Evolutionary conservation across 2,113 vertebrate genomes (phyloP).

Genomic region (Sceloporus tristichus): DNA sequence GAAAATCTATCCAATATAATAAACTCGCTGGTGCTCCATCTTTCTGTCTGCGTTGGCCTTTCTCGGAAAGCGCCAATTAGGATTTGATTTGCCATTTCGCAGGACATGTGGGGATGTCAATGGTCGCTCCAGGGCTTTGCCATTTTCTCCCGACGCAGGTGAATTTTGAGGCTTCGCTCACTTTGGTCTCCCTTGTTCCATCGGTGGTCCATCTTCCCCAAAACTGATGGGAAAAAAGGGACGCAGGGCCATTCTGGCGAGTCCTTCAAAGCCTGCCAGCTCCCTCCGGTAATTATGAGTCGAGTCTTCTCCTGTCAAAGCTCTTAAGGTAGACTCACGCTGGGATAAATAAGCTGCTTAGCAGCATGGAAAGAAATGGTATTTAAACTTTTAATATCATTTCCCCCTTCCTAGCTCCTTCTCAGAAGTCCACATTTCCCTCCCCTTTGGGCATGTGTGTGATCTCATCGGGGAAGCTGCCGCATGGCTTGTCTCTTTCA

Average conservation of each 20-base stretch:
- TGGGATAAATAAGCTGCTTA: constrained; percentile 82
- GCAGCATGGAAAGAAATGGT: constrained; percentile 75
- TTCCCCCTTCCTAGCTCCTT: constrained; percentile 69
- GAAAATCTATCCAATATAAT: background rate
- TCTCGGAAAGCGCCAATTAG: background rate
- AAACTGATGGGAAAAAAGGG: constrained; percentile 36
- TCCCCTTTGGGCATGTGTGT: constrained; percentile 12
- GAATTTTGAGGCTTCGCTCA: constrained; percentile 22
- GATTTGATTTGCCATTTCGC: constrained; percentile 31
- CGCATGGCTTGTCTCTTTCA: constrained; percentile 44
- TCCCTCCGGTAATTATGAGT: constrained; percentile 73
- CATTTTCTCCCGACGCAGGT: constrained; percentile 12
- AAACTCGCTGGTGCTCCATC: background rate
- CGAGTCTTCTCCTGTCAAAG: constrained; percentile 68
- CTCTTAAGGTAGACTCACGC: constrained; percentile 78
- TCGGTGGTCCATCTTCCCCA: constrained; percentile 16
- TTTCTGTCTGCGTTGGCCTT: background rate
- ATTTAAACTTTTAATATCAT: constrained; percentile 73
- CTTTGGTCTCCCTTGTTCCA: constrained; percentile 17
- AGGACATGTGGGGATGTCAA: background rate
- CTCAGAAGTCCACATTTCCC: constrained; percentile 62
- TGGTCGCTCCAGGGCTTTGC: constrained; percentile 25
- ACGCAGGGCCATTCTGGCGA: constrained; percentile 31
- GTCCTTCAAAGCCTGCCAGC: constrained; percentile 61
- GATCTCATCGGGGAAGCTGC: constrained; percentile 64